Percentiles rank a stretch among this genome's conserved stretches.
These are phyloP conservation scores for Leistus spinibarbis DNA, from an alignment of 2,888 invertebrate genomes.

Conservation along the genomic window DNA sequence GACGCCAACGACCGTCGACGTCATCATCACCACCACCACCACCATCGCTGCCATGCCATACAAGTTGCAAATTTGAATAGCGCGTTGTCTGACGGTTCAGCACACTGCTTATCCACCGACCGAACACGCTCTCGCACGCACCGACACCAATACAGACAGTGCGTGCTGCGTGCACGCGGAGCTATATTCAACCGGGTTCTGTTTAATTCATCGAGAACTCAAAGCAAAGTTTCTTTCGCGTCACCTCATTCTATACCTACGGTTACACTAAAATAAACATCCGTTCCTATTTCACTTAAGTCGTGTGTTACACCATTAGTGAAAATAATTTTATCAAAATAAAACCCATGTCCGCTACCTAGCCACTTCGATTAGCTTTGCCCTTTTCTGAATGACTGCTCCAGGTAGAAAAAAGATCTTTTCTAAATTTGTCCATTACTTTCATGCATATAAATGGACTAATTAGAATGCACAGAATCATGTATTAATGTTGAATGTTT, in stretches of 20 bases:
- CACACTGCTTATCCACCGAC: conserved; percentile 18
- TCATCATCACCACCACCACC: neutral
- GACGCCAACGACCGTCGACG: conserved; percentile 2
- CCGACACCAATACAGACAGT: neutral
- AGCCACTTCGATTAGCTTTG: neutral
- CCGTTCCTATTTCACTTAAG: neutral
- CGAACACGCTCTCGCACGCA: neutral
- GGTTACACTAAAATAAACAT: neutral
- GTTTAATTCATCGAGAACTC: neutral
- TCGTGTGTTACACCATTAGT: neutral
- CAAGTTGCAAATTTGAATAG: conserved; percentile 33
- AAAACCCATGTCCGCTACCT: neutral
- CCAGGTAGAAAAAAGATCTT: neutral
- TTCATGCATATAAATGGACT: neutral
- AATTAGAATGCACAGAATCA: neutral
- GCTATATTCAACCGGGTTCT: neutral
- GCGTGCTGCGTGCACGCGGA: neutral
- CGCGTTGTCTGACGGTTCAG: conserved; percentile 21
- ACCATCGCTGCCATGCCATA: neutral
- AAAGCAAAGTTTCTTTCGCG: neutral
- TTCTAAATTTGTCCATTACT: neutral
- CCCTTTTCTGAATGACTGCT: neutral
- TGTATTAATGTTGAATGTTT: neutral
- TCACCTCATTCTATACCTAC: neutral
- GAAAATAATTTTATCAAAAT: neutral